Conservation (phyloP, 2,888 invertebrate species). For the Eledone cirrhosa region DNA sequence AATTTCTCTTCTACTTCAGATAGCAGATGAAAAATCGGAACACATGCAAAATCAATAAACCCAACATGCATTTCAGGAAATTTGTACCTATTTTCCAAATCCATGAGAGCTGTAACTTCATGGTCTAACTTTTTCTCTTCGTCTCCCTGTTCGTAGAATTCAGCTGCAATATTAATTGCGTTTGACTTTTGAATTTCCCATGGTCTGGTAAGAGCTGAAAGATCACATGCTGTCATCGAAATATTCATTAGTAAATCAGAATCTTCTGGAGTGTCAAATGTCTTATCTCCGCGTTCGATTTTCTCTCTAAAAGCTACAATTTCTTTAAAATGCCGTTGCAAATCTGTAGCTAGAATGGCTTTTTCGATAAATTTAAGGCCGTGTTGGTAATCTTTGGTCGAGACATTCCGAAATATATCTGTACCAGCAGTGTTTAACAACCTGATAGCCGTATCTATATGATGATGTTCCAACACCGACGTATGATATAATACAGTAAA, state of each 20-base stretch:
- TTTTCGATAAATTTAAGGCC: conserved; percentile 93
- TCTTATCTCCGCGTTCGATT: conserved; percentile 36
- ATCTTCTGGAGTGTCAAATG: conserved; percentile 5
- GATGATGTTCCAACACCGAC: conserved; percentile 97
- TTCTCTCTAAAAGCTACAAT: conserved; percentile 36
- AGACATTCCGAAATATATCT: conserved; percentile 89
- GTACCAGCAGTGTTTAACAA: conserved; percentile 91
- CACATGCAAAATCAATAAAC: conserved; percentile 92
- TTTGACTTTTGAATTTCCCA: conserved; percentile 95
- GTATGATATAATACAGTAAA: conserved; percentile 86
- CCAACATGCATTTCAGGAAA: conserved; percentile 96
- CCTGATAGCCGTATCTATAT: conserved; percentile 97
- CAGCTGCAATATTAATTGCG: conserved; percentile 91
- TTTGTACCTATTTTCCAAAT: conserved; percentile 90
- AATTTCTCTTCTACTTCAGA: conserved; percentile 84
- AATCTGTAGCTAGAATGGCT: conserved; percentile 85
- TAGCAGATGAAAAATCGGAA: conserved; percentile 84
- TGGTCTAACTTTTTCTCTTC: conserved; percentile 90
- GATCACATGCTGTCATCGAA: conserved; percentile 98
- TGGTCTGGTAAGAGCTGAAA: conserved; percentile 92
- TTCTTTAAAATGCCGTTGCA: conserved; percentile 35
- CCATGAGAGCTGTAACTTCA: conserved; percentile 89
- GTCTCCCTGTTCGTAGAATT: conserved; percentile 96
- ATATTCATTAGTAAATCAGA: conserved; percentile 75
- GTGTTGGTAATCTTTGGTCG: conserved; percentile 85